Conservation (phyloP, 2,113 vertebrate species). For the Apeltes quadracus region DNA sequence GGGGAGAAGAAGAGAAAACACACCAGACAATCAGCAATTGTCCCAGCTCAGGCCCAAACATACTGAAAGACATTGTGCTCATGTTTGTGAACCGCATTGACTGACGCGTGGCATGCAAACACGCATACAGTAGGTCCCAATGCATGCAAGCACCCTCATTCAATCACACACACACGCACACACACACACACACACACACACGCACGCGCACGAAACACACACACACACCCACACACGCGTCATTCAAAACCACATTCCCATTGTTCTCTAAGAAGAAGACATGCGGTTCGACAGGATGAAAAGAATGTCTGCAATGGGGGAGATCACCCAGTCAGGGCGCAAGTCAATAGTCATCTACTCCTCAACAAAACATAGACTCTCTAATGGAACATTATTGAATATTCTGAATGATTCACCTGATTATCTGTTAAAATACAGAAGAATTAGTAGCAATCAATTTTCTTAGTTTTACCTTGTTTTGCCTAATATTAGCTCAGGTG, state of each 20-base stretch:
- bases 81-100: slow-evolving; percentile 80
- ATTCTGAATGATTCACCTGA: slow-evolving; percentile 32
- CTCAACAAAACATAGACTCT: neutral
- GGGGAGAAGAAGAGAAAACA: slow-evolving; percentile 87
- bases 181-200: slow-evolving; percentile 22
- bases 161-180: slow-evolving; percentile 36
- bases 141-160: slow-evolving; percentile 42
- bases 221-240: slow-evolving; percentile 26
- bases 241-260: slow-evolving; percentile 66
- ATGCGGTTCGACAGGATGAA: slow-evolving; percentile 70
- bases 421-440: slow-evolving; percentile 30
- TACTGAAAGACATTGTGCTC: slow-evolving; percentile 82
- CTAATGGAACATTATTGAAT: neutral
- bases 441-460: slow-evolving; percentile 37
- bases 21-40: slow-evolving; percentile 98
- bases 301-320: slow-evolving; percentile 41
- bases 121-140: slow-evolving; percentile 46
- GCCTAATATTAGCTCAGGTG: slow-evolving; percentile 48
- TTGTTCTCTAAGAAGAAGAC: slow-evolving; percentile 69
- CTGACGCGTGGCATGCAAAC: slow-evolving; percentile 72
- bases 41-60: slow-evolving; percentile 92
- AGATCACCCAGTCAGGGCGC: slow-evolving; percentile 28
- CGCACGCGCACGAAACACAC: neutral
- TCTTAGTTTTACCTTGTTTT: slow-evolving; percentile 17
- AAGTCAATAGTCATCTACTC: slow-evolving; percentile 8